phyloP scores from a whole-genome alignment of 92 coral and sea anemone genomes.

The Phenganax stokvisi region DNA sequence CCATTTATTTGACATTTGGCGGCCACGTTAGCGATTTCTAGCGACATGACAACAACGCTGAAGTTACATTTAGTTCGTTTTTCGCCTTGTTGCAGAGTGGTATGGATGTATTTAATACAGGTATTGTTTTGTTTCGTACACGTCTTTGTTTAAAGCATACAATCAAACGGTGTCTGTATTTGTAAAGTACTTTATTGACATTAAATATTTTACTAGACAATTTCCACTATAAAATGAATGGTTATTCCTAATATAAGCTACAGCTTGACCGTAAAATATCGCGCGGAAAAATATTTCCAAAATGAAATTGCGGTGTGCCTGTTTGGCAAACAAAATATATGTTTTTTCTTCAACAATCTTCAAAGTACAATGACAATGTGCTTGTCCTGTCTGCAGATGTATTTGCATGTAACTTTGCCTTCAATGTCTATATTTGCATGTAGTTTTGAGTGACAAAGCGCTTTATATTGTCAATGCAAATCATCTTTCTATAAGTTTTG shows the following conservation, averaged over 20 bases:
- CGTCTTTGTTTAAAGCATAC: not conserved
- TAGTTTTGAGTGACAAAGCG: too few relatives aligned
- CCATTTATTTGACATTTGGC: not conserved
- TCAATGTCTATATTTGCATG: too few relatives aligned
- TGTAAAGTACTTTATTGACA: not conserved
- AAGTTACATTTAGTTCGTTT: conserved; percentile 68
- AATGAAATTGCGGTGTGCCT: not conserved
- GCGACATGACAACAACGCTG: conserved; percentile 48
- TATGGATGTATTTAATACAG: conserved; percentile 77
- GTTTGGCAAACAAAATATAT: not conserved
- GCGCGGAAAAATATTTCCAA: not conserved
- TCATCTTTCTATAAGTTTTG: not conserved
- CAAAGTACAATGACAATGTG: not conserved
- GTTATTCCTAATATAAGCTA: not conserved
- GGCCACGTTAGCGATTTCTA: not conserved
- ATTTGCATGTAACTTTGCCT: too few relatives aligned
- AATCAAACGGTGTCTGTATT: conserved; percentile 10
- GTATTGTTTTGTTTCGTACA: conserved; percentile 26
- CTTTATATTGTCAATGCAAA: too few relatives aligned
- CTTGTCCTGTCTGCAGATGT: not conserved
- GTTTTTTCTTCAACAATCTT: too few relatives aligned
- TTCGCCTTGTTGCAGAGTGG: conserved; percentile 79
- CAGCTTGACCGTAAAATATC: not conserved
- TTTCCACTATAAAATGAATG: not conserved
- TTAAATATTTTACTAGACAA: not conserved